Evolutionary conservation across 2,797 vertebrate species (phyloP).

Genomic region (Carapus acus): DNA sequence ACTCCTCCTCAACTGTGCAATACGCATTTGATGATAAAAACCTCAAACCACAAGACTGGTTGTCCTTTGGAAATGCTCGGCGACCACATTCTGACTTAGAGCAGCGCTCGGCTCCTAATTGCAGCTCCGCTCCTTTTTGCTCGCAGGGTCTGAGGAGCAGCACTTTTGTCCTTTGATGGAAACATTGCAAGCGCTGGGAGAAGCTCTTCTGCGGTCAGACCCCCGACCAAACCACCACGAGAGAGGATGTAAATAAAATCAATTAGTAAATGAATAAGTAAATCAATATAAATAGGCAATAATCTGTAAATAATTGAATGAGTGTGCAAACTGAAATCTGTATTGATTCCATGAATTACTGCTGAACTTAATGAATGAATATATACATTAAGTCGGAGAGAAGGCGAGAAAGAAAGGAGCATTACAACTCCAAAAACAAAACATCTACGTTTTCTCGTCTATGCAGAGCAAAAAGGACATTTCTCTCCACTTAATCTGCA

Average conservation of each 20-base stretch:
- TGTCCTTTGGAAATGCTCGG: constrained; percentile 75
- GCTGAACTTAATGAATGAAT: no score
- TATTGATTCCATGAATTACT: no score
- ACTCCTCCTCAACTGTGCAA: constrained; percentile 76
- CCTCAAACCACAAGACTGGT: constrained; percentile 78
- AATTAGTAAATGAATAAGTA: no score
- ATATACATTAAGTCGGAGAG: no score
- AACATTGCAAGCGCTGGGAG: constrained; percentile 67
- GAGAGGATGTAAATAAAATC: no score
- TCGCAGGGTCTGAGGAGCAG: constrained; percentile 66
- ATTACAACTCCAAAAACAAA: no score
- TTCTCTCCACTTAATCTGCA: constrained; percentile 60
- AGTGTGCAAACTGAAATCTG: no score
- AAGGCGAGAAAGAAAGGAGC: no score
- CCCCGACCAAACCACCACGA: no score
- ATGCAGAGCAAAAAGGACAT: constrained; percentile 36
- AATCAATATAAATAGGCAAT: no score
- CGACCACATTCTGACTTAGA: constrained; percentile 77
- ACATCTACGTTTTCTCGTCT: constrained; percentile 19
- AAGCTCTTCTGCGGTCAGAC: no score
- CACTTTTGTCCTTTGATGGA: constrained; percentile 73
- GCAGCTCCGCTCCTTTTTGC: constrained; percentile 71
- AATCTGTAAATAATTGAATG: no score
- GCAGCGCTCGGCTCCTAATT: constrained; percentile 79
- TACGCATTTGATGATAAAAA: constrained; percentile 82